phyloP scores from a whole-genome alignment of 1,140 invertebrate species.

The Drosophila subobscura region DNA sequence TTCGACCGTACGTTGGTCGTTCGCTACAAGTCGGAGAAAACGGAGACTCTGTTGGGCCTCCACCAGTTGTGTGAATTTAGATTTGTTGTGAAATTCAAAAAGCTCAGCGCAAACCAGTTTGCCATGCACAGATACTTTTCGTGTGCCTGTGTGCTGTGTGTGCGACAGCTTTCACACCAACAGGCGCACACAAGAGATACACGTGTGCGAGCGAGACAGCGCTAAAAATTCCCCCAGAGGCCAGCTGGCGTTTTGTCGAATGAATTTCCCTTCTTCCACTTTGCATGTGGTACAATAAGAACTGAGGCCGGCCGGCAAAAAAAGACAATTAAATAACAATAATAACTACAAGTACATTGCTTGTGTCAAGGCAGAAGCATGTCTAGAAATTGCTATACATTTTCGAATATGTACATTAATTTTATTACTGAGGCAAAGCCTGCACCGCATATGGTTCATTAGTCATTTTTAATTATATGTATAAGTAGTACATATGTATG shows the following conservation, averaged over 20 bases:
- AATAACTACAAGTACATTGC: too few relatives aligned
- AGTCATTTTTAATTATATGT: not conserved
- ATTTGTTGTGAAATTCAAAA: constrained; percentile 83
- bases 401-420: too few relatives aligned
- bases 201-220: constrained; percentile 9
- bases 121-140: constrained; percentile 56
- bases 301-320: constrained; percentile 40
- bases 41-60: constrained; percentile 27
- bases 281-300: constrained; percentile 11
- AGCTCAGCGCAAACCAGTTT: constrained; percentile 67
- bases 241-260: constrained; percentile 15
- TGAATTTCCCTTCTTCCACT: constrained; percentile 31
- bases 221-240: constrained; percentile 8
- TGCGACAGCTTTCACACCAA: constrained; percentile 35
- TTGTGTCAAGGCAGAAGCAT: not conserved
- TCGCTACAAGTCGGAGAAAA: constrained; percentile 18
- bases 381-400: too few relatives aligned
- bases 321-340: too few relatives aligned
- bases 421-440: not conserved
- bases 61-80: constrained; percentile 56
- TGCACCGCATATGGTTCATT: constrained; percentile 17
- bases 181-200: constrained; percentile 16
- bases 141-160: constrained; percentile 15
- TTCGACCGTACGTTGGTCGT: constrained; percentile 4
- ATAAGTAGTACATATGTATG: not conserved